A percentile compares a stretch with the other conserved stretches of the same genome.
phyloP scores from a whole-genome alignment of 2,888 invertebrate species.

The Aphrophora alni region DNA sequence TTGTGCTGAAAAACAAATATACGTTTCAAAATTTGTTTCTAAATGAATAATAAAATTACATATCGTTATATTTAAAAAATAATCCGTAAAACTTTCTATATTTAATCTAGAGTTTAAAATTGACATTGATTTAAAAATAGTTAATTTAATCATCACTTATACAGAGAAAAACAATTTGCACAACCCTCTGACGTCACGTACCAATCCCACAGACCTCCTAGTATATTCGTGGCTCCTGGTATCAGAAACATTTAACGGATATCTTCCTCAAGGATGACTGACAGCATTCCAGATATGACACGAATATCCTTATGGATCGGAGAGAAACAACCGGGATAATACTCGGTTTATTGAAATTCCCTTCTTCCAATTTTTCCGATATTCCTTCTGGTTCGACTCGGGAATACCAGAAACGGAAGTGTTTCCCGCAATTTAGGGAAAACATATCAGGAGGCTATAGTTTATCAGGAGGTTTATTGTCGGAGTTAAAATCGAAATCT shows the following conservation, averaged over 20 bases:
- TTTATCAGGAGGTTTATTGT: slow-evolving; percentile 43
- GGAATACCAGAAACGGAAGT: background rate
- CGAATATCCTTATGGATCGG: background rate
- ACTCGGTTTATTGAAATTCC: background rate
- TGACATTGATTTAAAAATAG: no score
- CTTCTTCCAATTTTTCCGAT: background rate
- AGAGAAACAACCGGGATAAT: background rate
- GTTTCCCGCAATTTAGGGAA: slow-evolving; percentile 6
- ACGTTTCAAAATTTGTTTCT: no score
- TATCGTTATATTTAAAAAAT: no score
- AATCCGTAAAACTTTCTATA: no score
- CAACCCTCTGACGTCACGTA: no score
- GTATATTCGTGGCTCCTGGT: background rate
- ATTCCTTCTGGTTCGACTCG: background rate
- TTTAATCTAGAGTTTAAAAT: no score
- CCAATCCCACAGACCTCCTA: background rate
- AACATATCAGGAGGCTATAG: slow-evolving; percentile 51
- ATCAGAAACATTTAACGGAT: background rate
- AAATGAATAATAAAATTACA: no score
- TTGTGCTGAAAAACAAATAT: no score
- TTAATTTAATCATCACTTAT: no score
- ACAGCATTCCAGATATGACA: background rate
- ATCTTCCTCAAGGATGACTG: background rate
- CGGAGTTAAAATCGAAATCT: slow-evolving; percentile 3
- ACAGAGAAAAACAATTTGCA: no score